Conservation (phyloP, 2,797 vertebrate species). For the Selene dorsalis region DNA sequence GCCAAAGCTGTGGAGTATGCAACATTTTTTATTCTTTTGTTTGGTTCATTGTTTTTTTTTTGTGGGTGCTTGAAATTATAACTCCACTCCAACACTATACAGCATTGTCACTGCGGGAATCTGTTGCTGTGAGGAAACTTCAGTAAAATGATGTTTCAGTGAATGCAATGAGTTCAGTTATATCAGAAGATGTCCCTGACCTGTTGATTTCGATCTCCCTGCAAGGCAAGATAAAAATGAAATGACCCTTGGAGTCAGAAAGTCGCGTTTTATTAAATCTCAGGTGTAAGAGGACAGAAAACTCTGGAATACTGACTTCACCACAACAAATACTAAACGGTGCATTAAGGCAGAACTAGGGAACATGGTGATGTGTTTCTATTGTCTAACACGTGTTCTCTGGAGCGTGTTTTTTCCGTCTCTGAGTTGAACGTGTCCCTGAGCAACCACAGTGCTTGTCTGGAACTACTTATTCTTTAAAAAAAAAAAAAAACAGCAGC, state of each 20-base stretch:
- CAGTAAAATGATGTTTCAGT: slow-evolving; percentile 7
- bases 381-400: background rate
- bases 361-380: background rate
- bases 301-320: background rate
- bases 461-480: background rate
- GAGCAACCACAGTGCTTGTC: background rate
- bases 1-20: slow-evolving; percentile 31
- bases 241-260: slow-evolving; percentile 1
- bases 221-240: slow-evolving; percentile 14
- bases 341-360: background rate
- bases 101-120: background rate
- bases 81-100: slow-evolving; percentile 3
- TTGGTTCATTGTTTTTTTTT: slow-evolving; percentile 30
- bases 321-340: background rate
- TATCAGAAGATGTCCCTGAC: background rate
- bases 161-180: background rate
- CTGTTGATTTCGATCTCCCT: slow-evolving; percentile 3
- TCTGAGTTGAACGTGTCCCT: background rate
- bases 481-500: background rate
- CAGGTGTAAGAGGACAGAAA: background rate
- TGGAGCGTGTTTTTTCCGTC: background rate
- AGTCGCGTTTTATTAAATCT: slow-evolving; percentile 14
- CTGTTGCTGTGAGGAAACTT: background rate
- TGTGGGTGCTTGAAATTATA: slow-evolving; percentile 29
- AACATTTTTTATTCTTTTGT: slow-evolving; percentile 20